These are phyloP conservation scores for Drosophila pachea DNA, from an alignment of 1,140 invertebrate species.

Conservation along the genomic window DNA sequence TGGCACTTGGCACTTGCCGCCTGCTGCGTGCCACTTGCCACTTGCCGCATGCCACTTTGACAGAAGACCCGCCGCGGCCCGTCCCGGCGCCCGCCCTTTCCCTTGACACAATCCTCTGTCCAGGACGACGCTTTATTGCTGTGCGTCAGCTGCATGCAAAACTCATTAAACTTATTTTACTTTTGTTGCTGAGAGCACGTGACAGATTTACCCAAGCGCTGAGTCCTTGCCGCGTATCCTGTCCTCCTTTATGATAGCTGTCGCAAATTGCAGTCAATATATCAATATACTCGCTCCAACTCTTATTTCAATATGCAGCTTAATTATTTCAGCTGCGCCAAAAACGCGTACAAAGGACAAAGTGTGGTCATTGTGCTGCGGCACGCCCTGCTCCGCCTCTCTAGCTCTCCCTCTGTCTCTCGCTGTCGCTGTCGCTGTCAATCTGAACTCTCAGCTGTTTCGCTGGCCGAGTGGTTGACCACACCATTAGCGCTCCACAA, in stretches of 20 bases:
- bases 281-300: constrained; percentile 16
- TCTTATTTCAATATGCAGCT: constrained; percentile 53
- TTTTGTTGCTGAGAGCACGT: constrained; percentile 45
- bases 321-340: constrained; percentile 55
- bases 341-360: constrained; percentile 18
- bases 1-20: constrained; percentile 36
- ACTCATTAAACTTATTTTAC: constrained; percentile 66
- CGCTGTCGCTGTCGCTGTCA: background rate
- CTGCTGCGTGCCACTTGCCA: constrained; percentile 6
- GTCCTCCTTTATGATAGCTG: constrained; percentile 16
- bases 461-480: constrained; percentile 43
- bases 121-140: constrained; percentile 7
- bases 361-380: constrained; percentile 20
- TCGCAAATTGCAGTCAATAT: constrained; percentile 43
- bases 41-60: constrained; percentile 14
- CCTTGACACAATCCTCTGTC: background rate
- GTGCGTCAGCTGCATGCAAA: constrained; percentile 62
- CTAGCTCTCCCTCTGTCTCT: background rate
- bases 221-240: background rate
- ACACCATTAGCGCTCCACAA: constrained; percentile 63
- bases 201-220: constrained; percentile 52
- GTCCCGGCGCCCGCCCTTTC: background rate
- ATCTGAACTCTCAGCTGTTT: background rate
- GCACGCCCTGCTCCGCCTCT: background rate
- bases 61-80: constrained; percentile 18